Conservation (phyloP, 2,888 invertebrate species). For the Plebejus anna region DNA sequence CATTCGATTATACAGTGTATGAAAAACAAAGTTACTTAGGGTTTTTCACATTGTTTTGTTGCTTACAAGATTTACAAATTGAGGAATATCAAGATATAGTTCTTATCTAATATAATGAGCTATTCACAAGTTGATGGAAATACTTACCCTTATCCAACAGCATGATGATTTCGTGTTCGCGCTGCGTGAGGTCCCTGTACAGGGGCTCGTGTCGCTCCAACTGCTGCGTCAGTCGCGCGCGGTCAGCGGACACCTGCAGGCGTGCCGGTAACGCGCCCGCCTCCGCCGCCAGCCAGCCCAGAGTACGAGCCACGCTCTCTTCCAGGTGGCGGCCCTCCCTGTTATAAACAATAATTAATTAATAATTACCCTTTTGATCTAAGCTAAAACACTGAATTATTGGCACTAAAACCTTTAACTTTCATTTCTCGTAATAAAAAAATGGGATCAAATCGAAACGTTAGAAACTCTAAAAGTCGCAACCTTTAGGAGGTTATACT, state of each 20-base stretch:
- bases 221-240: slow-evolving; percentile 90
- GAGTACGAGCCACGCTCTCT: slow-evolving; percentile 91
- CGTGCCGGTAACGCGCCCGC: slow-evolving; percentile 87
- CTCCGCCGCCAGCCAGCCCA: slow-evolving; percentile 93
- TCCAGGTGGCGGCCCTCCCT: slow-evolving; percentile 95
- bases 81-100: background rate
- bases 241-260: slow-evolving; percentile 92
- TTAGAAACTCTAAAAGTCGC: no score
- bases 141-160: slow-evolving; percentile 89
- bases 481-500: no score
- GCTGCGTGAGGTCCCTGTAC: slow-evolving; percentile 91
- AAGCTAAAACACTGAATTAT: no score
- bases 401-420: no score
- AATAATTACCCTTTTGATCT: background rate
- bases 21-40: no score
- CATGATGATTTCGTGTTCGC: slow-evolving; percentile 97
- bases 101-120: no score
- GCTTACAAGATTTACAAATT: background rate
- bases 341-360: background rate
- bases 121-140: no score
- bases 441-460: no score
- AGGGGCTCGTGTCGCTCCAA: slow-evolving; percentile 93
- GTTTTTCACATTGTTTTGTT: no score
- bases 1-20: no score
- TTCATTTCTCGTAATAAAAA: no score